phyloP scores from a whole-genome alignment of 2,797 vertebrate genomes.

The Danio aesculapii region DNA sequence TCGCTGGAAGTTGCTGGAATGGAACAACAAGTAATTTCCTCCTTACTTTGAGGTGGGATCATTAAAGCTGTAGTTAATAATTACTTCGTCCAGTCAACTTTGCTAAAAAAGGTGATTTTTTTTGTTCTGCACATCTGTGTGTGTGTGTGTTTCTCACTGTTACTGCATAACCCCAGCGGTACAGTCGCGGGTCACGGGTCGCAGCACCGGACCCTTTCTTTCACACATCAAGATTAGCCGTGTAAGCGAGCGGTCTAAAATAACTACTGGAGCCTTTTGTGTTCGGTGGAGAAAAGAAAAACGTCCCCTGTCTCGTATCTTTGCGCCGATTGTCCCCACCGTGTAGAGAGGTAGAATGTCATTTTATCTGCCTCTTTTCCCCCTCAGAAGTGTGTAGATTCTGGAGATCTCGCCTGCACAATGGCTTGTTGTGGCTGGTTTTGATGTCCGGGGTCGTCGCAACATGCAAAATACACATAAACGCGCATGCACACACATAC shows the following conservation, averaged over 20 bases:
- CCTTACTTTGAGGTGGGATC: not conserved
- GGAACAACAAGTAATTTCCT: too few species aligned
- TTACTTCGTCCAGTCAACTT: not conserved
- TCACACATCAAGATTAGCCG: slow-evolving; percentile 52
- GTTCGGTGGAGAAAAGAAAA: slow-evolving; percentile 42
- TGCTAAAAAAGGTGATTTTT: not conserved
- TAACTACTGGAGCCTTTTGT: slow-evolving; percentile 56
- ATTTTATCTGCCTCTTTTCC: slow-evolving; percentile 24
- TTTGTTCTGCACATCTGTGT: not conserved
- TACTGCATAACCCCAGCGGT: slow-evolving; percentile 9
- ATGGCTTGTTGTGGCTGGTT: slow-evolving; percentile 46
- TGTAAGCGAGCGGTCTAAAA: slow-evolving; percentile 52
- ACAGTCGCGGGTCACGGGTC: slow-evolving; percentile 29
- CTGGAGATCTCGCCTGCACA: slow-evolving; percentile 31
- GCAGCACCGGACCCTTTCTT: slow-evolving; percentile 39
- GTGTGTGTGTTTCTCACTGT: slow-evolving; percentile 31
- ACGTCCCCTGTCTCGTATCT: slow-evolving; percentile 49
- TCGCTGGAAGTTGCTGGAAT: too few species aligned
- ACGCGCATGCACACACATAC: slow-evolving; percentile 32
- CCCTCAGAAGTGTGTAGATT: slow-evolving; percentile 40
- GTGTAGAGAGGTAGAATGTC: slow-evolving; percentile 47
- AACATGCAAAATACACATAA: slow-evolving; percentile 54
- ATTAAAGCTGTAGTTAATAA: not conserved
- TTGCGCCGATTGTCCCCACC: slow-evolving; percentile 39
- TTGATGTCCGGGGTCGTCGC: slow-evolving; percentile 57